Base-by-base conservation (phyloP, 2,113 vertebrate species). In the Megaceryle maxima region DNA sequence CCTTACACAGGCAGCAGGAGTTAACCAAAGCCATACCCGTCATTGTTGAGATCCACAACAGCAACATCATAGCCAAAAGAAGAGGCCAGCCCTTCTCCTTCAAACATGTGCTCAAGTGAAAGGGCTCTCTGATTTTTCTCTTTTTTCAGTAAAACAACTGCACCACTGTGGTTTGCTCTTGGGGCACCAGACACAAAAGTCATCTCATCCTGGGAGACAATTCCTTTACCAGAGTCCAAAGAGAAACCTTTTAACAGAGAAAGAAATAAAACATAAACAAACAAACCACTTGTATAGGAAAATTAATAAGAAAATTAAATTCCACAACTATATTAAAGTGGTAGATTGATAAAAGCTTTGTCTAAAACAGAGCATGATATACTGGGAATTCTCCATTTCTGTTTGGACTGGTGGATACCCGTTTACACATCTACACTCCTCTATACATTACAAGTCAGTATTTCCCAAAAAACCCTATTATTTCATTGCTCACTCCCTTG, bases 51-150 rank as follows among this genome's bases (percentile, higher is more conserved):
- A 96, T 99, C 99, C 51, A 98, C 99, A 76, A 99, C 99, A 9
- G 99, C 98, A 83, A 99, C 98, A 10, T 99, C 99, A 17, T 99
- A 99, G 96, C 99, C 99, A 35, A 99, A 99, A 1, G 99, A 99
- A 59, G 99, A 99, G 8, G 98, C 99, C 94, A 99, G 97, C 16
- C 99, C 99, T 60, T 99, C 99, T 35, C 99, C 99, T 62, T 98
- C 97, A 75, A 99, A 98, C 55, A 98, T 98, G 95, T 99, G 97
- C 81, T 98, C 99, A 2, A 98, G 96, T 5, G 98, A 97, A 56
- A 99, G 98, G 1, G 97, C 97, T 74, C 95, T 95, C 44, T 98
- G 98, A 55, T 94, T 72, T 7, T 97, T 92, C 59, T 98, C 98
- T 85, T 98, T 99, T 94, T 94, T 98, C 78, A 99, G 80, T 87